Evolutionary conservation across 2,113 vertebrate genomes (phyloP).

Genomic region (Argyrosomus japonicus): DNA sequence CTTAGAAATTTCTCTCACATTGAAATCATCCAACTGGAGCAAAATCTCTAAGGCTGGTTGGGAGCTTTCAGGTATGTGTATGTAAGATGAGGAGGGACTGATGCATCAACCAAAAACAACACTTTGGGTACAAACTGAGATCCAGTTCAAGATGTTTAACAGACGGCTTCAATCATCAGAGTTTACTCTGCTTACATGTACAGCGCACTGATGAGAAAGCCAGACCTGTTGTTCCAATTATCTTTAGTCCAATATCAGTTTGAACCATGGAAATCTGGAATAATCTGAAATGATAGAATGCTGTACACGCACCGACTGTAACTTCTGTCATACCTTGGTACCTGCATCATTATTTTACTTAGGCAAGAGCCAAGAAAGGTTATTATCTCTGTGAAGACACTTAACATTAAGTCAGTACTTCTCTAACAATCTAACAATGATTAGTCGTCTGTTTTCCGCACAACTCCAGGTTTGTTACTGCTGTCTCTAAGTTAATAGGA

Average conservation of each 20-base stretch:
- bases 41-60: neutral
- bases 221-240: neutral
- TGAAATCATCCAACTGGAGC: slow-evolving; percentile 1
- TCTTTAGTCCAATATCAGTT: neutral
- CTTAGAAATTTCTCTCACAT: neutral
- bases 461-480: too few relatives aligned
- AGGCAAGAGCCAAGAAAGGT: too few relatives aligned
- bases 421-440: neutral
- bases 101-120: neutral
- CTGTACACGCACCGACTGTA: too few relatives aligned
- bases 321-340: too few relatives aligned
- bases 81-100: neutral
- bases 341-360: too few relatives aligned
- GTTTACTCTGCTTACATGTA: neutral
- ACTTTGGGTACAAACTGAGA: neutral
- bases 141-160: neutral
- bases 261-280: neutral
- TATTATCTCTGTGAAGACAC: too few relatives aligned
- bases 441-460: too few relatives aligned
- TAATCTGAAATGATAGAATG: too few relatives aligned
- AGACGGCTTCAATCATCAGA: neutral
- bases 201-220: neutral
- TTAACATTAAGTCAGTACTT: neutral
- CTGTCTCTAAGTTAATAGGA: too few relatives aligned
- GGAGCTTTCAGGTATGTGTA: neutral